Base-by-base conservation (phyloP, 2,888 invertebrate genomes). In the Cloeon dipterum region DNA sequence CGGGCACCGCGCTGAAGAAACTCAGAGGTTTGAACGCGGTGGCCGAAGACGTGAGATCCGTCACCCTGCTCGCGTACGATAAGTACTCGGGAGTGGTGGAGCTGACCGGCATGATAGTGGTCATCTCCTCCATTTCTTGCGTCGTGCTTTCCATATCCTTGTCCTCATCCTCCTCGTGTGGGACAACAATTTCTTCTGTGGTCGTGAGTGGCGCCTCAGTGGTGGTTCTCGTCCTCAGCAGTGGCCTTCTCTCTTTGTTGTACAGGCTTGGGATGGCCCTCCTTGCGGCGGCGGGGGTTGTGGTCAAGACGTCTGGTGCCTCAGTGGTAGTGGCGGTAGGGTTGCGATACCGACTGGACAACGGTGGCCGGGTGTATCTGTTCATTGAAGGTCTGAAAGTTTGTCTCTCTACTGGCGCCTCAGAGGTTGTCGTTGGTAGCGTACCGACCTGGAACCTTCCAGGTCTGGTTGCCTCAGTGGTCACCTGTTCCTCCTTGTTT, bases 1-100 rank as follows among this genome's bases (percentile, higher is more conserved):
- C 23, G 14, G 38, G 34, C 18, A 38, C 26, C 4, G 38, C 38
- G 18, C 38, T 38, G 19, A 38, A 38, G 14, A 18, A 23, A 4
- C 33, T 33, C 25, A 38, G 18, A 16, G 29, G 29, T n/a, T 29
- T 29, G n/a, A 14, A 29, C 8, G 29, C 29, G 16, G 29, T 29
- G 7, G 29, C 29, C 16, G 29, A 29, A 11, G 29, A 29, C 5
- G 29, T 29, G n/a, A 29, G 29, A 29, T 29, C 29, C n/a, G 29
- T 29, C 5, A 29, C 29, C 5, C 29, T 5, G n/a, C 16, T n/a
- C 11, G 29, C 29, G n/a, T 16, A 16, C 8, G 21, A 21, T 21
- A 21, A 21, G n/a, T 29, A 29, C n/a, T 5, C 29, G 7, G 29
- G 10, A n/a, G 29, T 29, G 7, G 29, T 29, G 29, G 29, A 7